Percentiles rank a stretch among this genome's conserved stretches.
These are phyloP conservation scores for Parnassius orleans DNA, from an alignment of 2,888 invertebrate genomes.

Conservation along the genomic window DNA sequence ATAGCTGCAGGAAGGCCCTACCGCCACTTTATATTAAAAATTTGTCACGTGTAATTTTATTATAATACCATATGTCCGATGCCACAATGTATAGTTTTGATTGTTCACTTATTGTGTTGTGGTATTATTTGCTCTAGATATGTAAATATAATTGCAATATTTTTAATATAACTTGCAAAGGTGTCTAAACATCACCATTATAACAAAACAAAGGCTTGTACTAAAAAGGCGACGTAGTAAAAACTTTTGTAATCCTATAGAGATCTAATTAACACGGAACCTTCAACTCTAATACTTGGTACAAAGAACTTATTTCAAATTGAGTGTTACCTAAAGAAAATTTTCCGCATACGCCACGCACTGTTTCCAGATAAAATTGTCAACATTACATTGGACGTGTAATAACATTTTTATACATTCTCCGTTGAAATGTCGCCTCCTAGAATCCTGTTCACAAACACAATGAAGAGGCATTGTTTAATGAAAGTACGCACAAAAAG, in stretches of 20 bases:
- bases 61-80: neutral
- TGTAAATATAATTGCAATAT: neutral
- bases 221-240: slow-evolving; percentile 44
- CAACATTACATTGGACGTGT: slow-evolving; percentile 54
- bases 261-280: slow-evolving; percentile 19
- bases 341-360: slow-evolving; percentile 50
- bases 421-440: slow-evolving; percentile 24
- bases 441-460: slow-evolving; percentile 1
- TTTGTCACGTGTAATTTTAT: neutral
- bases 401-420: slow-evolving; percentile 35
- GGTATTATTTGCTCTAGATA: neutral
- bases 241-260: slow-evolving; percentile 31
- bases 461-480: slow-evolving; percentile 17
- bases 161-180: neutral
- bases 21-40: neutral
- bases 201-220: slow-evolving; percentile 38
- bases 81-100: neutral
- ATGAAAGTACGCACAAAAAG: slow-evolving; percentile 10
- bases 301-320: slow-evolving; percentile 33
- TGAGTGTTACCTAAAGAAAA: slow-evolving; percentile 34
- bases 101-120: neutral
- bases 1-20: neutral
- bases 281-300: slow-evolving; percentile 29
- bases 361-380: slow-evolving; percentile 70
- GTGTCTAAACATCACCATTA: slow-evolving; percentile 42